Evolutionary conservation across 2,797 vertebrate genomes (phyloP), one percentile per base, ranked within the genome.

Genomic region (Loriculus beryllinus): DNA sequence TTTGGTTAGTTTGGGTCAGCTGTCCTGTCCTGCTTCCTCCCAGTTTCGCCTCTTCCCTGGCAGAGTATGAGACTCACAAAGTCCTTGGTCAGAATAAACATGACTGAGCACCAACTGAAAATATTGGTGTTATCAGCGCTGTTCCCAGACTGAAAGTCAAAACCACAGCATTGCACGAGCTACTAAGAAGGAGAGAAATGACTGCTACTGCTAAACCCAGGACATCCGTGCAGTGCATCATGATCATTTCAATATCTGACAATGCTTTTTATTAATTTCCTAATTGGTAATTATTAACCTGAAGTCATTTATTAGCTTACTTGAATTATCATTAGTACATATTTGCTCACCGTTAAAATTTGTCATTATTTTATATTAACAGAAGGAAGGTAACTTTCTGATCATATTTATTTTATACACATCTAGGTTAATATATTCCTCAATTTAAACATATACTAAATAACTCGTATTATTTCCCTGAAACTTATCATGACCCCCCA

Each of bases 221-320:
- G 43, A 45, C 20, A 45, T 22, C 56, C 56, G 45, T 56, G 23
- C 2, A 14, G 7, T 33, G 7, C 26, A 72, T 67, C 20, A 45
- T 14, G 11, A 84, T 8, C 6, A 60, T 90, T 68, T 92, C 45
- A 83, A 35, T 67, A 83, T 63, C 65, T 94, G 49, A 86, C 19
- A 67, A 47, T 11, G 17, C 1, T 62, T 87, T 75, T 79, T 63
- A 95, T 92, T 94, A 90, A 90, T 95, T 88, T 95, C 75, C 51
- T 92, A 88, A 77, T 57, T 95, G 59, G 60, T 39, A 95, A 70
- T 97, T 86, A 88, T 70, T 64, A 82, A 82, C 56, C 40, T 56
- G 80, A 92, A 92, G 77, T 10, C 39, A 86, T 17, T 69, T 95
- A 91, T 75, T 39, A 92, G 47, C 43, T 93, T 87, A 96, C 94